Evolutionary conservation across 2,113 vertebrate genomes (phyloP).

Genomic region (Erythrocercus mccallii): DNA sequence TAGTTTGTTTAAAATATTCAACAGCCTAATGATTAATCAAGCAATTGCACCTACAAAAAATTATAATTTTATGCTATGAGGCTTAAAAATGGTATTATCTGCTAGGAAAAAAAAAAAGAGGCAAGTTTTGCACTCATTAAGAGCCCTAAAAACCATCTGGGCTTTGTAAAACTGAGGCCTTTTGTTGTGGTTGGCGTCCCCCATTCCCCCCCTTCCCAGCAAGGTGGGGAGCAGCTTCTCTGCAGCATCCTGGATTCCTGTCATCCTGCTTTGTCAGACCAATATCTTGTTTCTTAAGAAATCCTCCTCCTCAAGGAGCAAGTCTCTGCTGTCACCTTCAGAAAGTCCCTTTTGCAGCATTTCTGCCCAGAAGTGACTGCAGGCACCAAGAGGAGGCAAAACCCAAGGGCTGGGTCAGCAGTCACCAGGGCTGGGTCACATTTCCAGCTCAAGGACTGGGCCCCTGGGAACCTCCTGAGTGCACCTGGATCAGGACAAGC

Average conservation of each 20-base stretch:
- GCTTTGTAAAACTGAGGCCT: neutral
- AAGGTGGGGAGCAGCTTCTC: neutral
- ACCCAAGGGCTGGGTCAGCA: neutral
- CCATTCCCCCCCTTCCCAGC: neutral
- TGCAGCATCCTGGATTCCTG: neutral
- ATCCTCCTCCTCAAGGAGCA: neutral
- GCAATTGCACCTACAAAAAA: constrained; percentile 51
- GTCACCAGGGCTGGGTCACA: neutral
- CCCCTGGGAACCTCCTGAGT: neutral
- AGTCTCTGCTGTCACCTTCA: neutral
- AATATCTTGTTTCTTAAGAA: neutral
- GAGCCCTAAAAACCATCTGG: neutral
- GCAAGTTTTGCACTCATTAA: neutral
- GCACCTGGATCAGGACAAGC: neutral
- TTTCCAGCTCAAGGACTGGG: neutral
- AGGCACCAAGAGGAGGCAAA: neutral
- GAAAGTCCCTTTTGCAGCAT: neutral
- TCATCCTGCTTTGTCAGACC: neutral
- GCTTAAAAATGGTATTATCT: constrained; percentile 8
- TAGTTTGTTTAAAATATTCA: constrained; percentile 58
- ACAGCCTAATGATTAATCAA: constrained; percentile 59
- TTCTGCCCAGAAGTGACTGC: neutral
- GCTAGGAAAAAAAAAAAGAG: neutral
- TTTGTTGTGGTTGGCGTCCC: neutral
- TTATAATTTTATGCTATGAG: neutral